Evolutionary conservation across 1,140 invertebrate genomes (phyloP), one percentile per base, ranked within the genome.

Genomic region (Drosophila auraria): DNA sequence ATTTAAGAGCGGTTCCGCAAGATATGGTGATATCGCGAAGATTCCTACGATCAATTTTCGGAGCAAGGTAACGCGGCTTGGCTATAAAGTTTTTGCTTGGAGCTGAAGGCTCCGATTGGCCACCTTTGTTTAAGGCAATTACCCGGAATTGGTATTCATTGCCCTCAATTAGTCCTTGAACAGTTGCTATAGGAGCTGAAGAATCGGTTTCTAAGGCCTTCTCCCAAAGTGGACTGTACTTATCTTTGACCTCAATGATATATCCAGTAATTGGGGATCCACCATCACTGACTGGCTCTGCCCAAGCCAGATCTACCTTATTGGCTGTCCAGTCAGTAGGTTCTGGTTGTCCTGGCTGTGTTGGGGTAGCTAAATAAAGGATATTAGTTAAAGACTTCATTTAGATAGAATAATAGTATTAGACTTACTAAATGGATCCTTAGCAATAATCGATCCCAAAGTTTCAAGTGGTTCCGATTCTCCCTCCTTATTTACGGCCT

Each of bases 91-190:
- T 96, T 93, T 97, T 98, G 93, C 97, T 97, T 12, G 97, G 94
- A 45, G 98, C 97, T 2, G 96, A 96, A 1, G 98, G 97, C 83
- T 97, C 97, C 53, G 97, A 98, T 91, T 96, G 96, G 2, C 98
- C 98, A 64, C 97, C 98, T 93, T 98, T 98, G 93, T 99, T 99
- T 27, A 98, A 94, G 38, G 99, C 98, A 82, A 97, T 97, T 4
- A 99, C 97, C n/a, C 99, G 96, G 95, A 99, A 99, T 93, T 99
- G 98, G 93, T 99, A 99, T 93, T 99, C 98, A 92, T 98, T 98
- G 50, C 98, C 98, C 94, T 99, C 98, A 78, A 98, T 97, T 5
- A 99, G 93, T 62, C 98, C 98, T 75, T 96, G 96, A 3, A 98
- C 95, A 47, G 95, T 95, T 42, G 95, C 97, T 77, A 95, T 95